Percentiles rank a stretch among this genome's conserved stretches.
Evolutionary conservation across 2,113 vertebrate genomes (phyloP).

Genomic region (Galemys pyrenaicus): DNA sequence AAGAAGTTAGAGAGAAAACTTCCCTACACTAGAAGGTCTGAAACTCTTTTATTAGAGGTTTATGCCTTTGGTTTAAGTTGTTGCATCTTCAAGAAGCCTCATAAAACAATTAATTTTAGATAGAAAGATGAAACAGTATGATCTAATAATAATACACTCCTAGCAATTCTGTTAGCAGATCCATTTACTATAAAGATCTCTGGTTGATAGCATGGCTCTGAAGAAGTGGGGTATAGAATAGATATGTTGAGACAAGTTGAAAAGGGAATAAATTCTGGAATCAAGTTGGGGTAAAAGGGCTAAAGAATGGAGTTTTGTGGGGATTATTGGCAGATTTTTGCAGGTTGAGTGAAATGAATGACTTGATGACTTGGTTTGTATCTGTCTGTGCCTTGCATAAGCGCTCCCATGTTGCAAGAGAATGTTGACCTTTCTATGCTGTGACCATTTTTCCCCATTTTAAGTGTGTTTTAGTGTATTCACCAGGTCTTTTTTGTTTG

Average conservation of each 20-base stretch:
- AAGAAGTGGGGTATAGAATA: not conserved
- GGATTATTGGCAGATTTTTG: not conserved
- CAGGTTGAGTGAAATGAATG: not conserved
- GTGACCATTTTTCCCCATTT: not conserved
- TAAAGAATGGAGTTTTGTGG: not conserved
- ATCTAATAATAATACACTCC: not conserved
- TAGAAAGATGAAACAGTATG: not conserved
- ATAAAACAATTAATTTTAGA: not conserved
- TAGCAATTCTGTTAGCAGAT: not conserved
- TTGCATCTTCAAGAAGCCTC: not conserved
- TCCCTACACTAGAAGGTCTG: not conserved
- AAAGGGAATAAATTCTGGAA: not conserved
- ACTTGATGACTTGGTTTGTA: not conserved
- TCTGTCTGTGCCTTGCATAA: not conserved
- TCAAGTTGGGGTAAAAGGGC: not conserved
- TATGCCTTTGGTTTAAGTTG: not conserved
- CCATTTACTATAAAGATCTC: not conserved
- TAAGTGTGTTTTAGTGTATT: not conserved
- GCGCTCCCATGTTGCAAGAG: not conserved
- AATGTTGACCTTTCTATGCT: not conserved
- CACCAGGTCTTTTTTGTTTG: not conserved
- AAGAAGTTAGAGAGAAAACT: not conserved
- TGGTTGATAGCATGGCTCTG: not conserved
- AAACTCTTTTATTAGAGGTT: not conserved
- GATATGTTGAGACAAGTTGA: not conserved